Percentiles rank a stretch among this genome's conserved stretches.
phyloP scores from a whole-genome alignment of 1,140 invertebrate genomes.

The Drosophila prosaltans region DNA sequence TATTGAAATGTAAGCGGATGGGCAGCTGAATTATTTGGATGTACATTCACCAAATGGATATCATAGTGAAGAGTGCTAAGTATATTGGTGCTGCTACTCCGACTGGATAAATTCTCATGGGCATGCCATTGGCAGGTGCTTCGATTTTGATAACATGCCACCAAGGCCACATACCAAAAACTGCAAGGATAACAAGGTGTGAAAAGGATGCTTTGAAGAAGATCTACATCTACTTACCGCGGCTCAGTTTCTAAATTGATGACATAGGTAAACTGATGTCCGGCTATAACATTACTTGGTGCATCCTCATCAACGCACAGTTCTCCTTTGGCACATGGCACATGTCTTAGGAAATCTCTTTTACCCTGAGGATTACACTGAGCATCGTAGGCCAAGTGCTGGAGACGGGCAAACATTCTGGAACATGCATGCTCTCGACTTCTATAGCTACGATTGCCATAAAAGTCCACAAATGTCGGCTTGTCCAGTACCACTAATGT shows the following conservation, averaged over 20 bases:
- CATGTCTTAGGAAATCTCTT: conserved; percentile 93
- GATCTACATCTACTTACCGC: conserved; percentile 86
- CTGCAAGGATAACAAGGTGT: conserved; percentile 83
- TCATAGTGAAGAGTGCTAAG: conserved; percentile 91
- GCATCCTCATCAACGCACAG: conserved; percentile 95
- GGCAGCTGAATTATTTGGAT: conserved; percentile 92
- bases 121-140: conserved; percentile 93
- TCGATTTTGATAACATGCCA: conserved; percentile 93
- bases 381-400: conserved; percentile 92
- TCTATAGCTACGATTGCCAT: conserved; percentile 86
- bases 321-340: conserved; percentile 91
- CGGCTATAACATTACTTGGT: conserved; percentile 92
- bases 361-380: conserved; percentile 89
- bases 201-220: no score
- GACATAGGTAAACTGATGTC: conserved; percentile 96
- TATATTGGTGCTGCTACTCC: conserved; percentile 61
- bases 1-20: conserved; percentile 97
- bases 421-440: conserved; percentile 87
- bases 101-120: conserved; percentile 83
- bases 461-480: conserved; percentile 94
- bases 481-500: conserved; percentile 94
- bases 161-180: conserved; percentile 98
- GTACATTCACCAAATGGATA: conserved; percentile 98
- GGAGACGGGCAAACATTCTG: conserved; percentile 93
- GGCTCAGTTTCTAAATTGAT: conserved; percentile 94